A percentile compares a stretch with the other conserved stretches of the same genome.
These are phyloP conservation scores for Brotula barbata DNA, from an alignment of 2,797 vertebrate genomes.

Conservation along the genomic window DNA sequence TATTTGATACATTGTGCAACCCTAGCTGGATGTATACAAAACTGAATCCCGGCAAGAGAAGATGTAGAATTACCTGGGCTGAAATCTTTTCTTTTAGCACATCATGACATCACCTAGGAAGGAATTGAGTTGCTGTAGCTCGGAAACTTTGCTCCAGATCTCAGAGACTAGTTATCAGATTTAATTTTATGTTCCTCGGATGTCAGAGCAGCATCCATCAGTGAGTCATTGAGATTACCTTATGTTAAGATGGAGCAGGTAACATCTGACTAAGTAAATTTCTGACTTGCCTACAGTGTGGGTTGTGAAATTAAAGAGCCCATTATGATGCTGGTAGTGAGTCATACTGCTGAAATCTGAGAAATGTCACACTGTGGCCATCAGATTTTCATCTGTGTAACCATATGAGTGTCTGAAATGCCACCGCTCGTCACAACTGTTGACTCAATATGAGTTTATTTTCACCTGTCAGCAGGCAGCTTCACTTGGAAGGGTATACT, in stretches of 20 bases:
- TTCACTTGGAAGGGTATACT: background rate
- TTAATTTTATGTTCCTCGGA: conserved; percentile 40
- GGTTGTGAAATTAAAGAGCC: conserved; percentile 10
- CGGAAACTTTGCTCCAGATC: conserved; percentile 25
- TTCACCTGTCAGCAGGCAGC: no score
- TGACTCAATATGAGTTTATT: no score
- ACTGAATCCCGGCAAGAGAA: conserved; percentile 9
- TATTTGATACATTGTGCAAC: no score
- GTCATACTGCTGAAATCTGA: background rate
- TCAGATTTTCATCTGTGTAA: no score
- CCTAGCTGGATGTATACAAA: conserved; percentile 54
- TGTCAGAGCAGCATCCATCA: conserved; percentile 12
- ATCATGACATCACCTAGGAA: conserved; percentile 56
- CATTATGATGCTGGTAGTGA: background rate
- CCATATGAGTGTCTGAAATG: no score
- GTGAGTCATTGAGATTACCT: conserved; percentile 10
- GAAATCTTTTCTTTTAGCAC: conserved; percentile 52
- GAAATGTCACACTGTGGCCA: background rate
- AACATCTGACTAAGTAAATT: conserved; percentile 17
- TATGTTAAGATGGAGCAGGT: conserved; percentile 19
- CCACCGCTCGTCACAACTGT: no score
- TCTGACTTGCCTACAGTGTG: conserved; percentile 19
- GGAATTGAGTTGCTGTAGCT: conserved; percentile 54
- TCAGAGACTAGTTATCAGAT: conserved; percentile 44
- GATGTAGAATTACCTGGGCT: conserved; percentile 21